Conservation (phyloP, 2,797 vertebrate species). For the Falco novaeseelandiae region DNA sequence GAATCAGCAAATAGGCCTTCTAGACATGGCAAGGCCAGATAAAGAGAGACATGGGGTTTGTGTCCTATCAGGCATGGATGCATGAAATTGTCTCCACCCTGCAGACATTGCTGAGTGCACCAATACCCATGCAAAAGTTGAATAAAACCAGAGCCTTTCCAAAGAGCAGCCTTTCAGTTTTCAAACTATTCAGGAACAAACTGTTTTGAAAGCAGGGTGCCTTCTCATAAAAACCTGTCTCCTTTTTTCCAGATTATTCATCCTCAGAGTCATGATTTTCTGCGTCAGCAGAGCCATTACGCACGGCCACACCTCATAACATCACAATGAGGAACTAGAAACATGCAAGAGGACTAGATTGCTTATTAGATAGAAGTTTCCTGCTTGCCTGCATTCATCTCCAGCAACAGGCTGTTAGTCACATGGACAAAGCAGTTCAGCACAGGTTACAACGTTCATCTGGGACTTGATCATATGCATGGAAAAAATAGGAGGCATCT, state of each 20-base stretch:
- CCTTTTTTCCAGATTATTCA: not conserved
- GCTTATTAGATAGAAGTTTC: not conserved
- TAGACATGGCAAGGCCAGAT: not conserved
- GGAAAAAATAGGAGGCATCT: constrained; percentile 31
- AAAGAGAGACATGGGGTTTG: not conserved
- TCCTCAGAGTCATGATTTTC: not conserved
- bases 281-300: not conserved
- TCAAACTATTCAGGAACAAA: not conserved
- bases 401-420: not conserved
- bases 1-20: not conserved
- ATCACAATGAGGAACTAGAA: not conserved
- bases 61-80: not conserved
- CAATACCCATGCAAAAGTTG: not conserved
- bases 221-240: not conserved
- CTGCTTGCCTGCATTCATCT: not conserved
- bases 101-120: not conserved
- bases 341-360: not conserved
- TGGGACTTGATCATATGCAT: constrained; percentile 11
- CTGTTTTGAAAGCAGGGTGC: not conserved
- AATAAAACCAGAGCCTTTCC: not conserved
- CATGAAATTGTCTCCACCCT: not conserved
- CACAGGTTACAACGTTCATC: not conserved
- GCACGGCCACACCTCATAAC: not conserved
- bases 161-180: not conserved
- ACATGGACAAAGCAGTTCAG: not conserved